Conservation (phyloP, 2,113 vertebrate species). For the rat (Rattus norvegicus) region DNA sequence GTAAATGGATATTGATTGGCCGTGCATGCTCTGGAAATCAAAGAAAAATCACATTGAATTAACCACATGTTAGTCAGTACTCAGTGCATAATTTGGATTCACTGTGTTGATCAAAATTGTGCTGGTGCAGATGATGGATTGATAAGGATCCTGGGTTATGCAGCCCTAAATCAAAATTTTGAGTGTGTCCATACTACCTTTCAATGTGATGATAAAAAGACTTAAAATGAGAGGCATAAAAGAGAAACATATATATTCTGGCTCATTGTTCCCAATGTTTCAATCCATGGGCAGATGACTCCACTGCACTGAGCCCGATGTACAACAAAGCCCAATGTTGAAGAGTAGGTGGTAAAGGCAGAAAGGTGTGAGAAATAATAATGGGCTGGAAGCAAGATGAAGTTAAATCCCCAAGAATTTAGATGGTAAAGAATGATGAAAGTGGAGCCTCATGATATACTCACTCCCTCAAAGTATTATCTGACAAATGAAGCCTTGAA, state of each 20-base stretch:
- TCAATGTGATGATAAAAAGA: background rate
- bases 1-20: accelerated
- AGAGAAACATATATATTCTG: background rate
- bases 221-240: background rate
- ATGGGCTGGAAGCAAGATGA: background rate
- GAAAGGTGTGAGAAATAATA: background rate
- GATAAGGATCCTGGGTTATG: too few relatives aligned
- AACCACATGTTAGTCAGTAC: too few relatives aligned
- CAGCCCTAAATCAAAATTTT: accelerated
- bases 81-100: background rate
- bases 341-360: background rate
- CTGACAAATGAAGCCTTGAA: background rate
- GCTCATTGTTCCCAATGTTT: background rate
- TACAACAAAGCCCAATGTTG: too few relatives aligned
- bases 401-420: background rate
- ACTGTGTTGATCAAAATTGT: background rate
- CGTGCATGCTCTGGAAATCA: background rate
- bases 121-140: accelerated
- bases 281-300: background rate
- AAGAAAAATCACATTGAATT: background rate
- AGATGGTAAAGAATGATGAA: background rate
- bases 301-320: background rate
- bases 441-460: background rate
- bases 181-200: background rate
- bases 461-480: background rate